phyloP scores from a whole-genome alignment of 37 sponge, comb jelly and placozoan species.

The Hexactinellida sp. region DNA sequence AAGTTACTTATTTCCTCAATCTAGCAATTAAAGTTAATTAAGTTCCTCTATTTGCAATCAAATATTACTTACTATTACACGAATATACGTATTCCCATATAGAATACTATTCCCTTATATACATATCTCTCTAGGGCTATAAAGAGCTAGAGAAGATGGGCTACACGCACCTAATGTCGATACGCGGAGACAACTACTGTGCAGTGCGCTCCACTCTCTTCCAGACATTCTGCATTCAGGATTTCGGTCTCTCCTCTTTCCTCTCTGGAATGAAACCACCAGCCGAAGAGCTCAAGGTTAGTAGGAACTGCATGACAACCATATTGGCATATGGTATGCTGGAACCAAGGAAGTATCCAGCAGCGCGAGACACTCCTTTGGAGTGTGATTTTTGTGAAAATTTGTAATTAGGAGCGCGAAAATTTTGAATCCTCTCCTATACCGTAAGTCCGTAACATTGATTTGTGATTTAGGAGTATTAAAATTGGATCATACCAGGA shows the following conservation, averaged over 20 bases:
- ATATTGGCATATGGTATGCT: no score
- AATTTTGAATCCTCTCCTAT: no score
- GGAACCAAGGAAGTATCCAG: no score
- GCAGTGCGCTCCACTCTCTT: background rate
- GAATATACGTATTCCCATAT: background rate
- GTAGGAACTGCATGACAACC: no score
- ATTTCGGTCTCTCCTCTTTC: background rate
- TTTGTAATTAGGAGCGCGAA: no score
- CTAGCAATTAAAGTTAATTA: no score
- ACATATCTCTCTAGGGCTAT: background rate
- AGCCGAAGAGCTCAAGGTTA: background rate
- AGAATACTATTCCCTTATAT: background rate
- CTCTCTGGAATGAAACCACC: background rate
- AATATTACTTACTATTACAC: background rate
- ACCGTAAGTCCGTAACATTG: no score
- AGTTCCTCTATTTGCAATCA: background rate
- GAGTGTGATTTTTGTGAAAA: no score
- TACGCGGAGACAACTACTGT: slow-evolving; percentile 4
- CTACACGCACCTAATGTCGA: background rate
- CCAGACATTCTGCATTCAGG: background rate
- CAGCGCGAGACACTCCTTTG: no score
- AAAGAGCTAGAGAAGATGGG: background rate
- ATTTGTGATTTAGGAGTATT: no score
- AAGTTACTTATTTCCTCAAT: no score
- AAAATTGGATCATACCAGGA: no score